Evolutionary conservation across 2,113 vertebrate species (phyloP).

Genomic region (Phainopepla nitens): DNA sequence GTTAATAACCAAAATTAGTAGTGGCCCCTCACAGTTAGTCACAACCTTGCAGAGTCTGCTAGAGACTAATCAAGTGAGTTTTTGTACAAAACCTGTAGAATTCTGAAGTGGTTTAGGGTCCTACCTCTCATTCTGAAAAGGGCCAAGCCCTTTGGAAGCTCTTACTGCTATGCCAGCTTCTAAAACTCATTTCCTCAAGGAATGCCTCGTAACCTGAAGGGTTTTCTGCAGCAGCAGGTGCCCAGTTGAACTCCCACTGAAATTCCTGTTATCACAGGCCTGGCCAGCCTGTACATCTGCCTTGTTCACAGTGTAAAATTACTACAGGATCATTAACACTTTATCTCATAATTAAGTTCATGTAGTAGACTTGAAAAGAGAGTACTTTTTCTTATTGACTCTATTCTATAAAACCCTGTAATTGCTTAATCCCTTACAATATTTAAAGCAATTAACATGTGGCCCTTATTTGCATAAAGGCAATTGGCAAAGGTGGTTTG

Average conservation of each 20-base stretch:
- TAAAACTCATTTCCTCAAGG: neutral
- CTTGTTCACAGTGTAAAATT: neutral
- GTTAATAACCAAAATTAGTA: slow-evolving; percentile 20
- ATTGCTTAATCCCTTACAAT: neutral
- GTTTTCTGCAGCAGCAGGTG: neutral
- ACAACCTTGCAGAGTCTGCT: neutral
- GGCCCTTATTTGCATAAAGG: neutral
- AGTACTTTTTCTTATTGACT: neutral
- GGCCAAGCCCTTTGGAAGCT: neutral
- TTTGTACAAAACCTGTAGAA: neutral
- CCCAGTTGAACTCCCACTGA: neutral
- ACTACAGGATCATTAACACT: neutral
- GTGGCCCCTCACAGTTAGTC: neutral
- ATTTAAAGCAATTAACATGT: neutral
- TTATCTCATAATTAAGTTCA: neutral
- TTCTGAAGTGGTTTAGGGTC: neutral
- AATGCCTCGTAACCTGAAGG: neutral
- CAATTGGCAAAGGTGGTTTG: neutral
- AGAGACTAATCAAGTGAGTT: neutral
- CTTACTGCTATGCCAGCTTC: neutral
- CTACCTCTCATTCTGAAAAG: neutral
- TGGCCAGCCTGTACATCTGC: neutral
- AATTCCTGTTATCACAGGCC: neutral
- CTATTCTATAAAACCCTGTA: neutral
- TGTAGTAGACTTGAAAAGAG: neutral